Conservation (phyloP, 2,888 invertebrate genomes). For the Leuctra nigra region DNA sequence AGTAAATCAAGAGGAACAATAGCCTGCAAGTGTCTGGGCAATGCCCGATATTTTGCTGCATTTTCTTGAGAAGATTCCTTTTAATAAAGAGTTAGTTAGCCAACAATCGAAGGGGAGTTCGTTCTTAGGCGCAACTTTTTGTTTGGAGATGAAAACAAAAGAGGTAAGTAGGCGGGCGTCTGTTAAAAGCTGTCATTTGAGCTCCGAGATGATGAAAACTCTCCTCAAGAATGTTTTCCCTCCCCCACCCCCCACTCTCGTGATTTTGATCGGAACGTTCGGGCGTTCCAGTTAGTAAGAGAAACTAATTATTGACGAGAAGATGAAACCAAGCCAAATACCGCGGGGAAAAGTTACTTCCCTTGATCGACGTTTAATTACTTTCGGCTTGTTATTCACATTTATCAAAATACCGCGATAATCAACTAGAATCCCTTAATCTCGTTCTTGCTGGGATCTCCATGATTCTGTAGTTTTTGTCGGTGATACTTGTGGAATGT, state of each 20-base stretch:
- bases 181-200: constrained; percentile 17
- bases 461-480: constrained; percentile 2
- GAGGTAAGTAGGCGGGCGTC: not conserved
- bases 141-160: constrained; percentile 10
- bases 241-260: too few species aligned
- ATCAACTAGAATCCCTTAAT: too few species aligned
- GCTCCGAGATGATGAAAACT: constrained; percentile 4
- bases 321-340: not conserved
- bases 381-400: not conserved
- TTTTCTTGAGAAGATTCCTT: not conserved
- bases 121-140: not conserved
- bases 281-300: too few species aligned
- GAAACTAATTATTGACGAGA: constrained; percentile 17
- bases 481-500: constrained; percentile 15
- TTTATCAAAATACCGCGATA: not conserved
- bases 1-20: constrained; percentile 11
- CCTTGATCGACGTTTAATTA: not conserved
- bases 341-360: not conserved
- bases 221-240: constrained; percentile 1
- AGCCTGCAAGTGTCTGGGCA: not conserved
- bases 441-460: too few species aligned
- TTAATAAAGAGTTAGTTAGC: constrained; percentile 1
- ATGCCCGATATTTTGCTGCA: not conserved
- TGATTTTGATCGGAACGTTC: too few species aligned
- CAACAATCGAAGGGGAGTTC: not conserved